Evolutionary conservation across 2,113 vertebrate species (phyloP).

Genomic region (Sphyrna mokarran): DNA sequence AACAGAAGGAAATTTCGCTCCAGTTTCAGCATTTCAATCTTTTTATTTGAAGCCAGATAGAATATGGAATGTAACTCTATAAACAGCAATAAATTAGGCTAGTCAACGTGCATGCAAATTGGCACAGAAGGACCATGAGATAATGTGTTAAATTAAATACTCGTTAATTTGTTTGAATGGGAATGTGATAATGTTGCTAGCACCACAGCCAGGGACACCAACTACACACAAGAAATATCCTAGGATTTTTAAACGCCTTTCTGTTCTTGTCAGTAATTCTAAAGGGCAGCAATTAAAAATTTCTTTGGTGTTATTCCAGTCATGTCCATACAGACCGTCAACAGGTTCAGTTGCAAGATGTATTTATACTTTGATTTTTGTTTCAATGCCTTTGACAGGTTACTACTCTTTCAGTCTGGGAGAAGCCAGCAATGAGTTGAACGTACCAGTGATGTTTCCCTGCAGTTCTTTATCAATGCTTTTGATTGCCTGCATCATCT

Average conservation of each 20-base stretch:
- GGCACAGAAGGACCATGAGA: no score
- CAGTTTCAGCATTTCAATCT: background rate
- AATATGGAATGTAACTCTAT: background rate
- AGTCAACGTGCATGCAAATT: background rate
- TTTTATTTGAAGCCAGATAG: background rate
- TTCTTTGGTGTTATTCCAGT: background rate
- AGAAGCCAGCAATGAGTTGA: background rate
- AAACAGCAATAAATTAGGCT: background rate
- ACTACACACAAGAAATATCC: background rate
- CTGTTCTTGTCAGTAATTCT: background rate
- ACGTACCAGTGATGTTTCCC: conserved; percentile 83
- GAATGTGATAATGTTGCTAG: background rate
- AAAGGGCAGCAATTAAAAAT: background rate
- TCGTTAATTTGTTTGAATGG: background rate
- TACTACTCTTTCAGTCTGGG: background rate
- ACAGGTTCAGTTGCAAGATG: background rate
- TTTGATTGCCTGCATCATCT: conserved; percentile 65
- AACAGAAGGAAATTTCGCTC: background rate
- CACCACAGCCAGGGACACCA: background rate
- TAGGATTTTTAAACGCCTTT: background rate
- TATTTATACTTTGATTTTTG: background rate
- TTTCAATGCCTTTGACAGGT: background rate
- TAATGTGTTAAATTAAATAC: background rate
- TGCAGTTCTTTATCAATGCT: conserved; percentile 82
- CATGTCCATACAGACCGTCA: background rate